Conservation (phyloP, 2,888 invertebrate species). For the Nemoura dubitans region DNA sequence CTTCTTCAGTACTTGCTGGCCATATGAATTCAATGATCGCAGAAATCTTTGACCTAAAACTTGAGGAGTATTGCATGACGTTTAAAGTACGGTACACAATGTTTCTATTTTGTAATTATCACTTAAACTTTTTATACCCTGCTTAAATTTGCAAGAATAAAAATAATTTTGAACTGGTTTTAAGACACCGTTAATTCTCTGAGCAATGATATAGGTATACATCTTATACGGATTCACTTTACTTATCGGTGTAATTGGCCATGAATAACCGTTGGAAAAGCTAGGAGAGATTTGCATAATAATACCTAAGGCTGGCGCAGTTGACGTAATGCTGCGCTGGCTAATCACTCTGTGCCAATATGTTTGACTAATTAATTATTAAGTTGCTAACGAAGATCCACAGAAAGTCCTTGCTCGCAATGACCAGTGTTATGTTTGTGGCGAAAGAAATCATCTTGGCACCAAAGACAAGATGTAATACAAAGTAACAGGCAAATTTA, state of each 20-base stretch:
- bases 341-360: slow-evolving; percentile 7
- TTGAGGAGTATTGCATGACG: neutral
- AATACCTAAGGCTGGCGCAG: neutral
- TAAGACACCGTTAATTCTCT: neutral
- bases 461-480: no score
- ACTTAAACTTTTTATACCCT: neutral
- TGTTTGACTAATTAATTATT: neutral
- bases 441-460: neutral
- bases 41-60: neutral
- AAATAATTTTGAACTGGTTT: neutral
- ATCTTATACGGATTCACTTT: neutral
- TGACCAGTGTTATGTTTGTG: neutral
- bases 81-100: neutral
- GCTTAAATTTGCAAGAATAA: neutral
- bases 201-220: neutral
- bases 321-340: neutral
- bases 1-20: neutral
- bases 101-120: neutral
- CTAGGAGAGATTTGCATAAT: neutral
- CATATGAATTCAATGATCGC: neutral
- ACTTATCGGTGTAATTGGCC: neutral
- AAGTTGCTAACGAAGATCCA: neutral
- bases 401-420: neutral
- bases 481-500: no score
- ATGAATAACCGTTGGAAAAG: neutral